Evolutionary conservation across 2,113 vertebrate genomes (phyloP).

Genomic region (Sphyrna mokarran): DNA sequence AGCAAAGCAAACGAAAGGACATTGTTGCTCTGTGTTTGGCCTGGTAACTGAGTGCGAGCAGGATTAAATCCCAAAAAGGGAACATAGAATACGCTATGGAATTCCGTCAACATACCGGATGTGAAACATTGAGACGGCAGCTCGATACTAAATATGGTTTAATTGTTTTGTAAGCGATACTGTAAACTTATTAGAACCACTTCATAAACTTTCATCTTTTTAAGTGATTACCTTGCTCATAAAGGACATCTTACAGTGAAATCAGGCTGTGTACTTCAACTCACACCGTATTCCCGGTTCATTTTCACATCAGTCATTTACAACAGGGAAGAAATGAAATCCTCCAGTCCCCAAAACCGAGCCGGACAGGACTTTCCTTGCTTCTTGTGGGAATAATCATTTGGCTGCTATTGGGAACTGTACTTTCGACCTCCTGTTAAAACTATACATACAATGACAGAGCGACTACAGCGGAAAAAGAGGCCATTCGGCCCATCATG

Average conservation of each 20-base stretch:
- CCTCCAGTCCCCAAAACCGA: neutral
- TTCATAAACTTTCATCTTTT: neutral
- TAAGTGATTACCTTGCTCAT: neutral
- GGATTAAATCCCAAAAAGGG: slow-evolving; percentile 66
- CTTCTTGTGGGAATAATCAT: neutral
- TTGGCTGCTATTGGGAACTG: too few relatives aligned
- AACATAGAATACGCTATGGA: slow-evolving; percentile 61
- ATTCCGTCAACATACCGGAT: slow-evolving; percentile 67
- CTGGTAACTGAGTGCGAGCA: neutral
- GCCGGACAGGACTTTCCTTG: neutral
- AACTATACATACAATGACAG: too few relatives aligned
- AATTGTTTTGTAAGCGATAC: neutral
- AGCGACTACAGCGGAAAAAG: too few relatives aligned
- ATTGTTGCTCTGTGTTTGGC: neutral
- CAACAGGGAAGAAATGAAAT: neutral
- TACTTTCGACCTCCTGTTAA: too few relatives aligned
- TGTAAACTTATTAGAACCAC: neutral
- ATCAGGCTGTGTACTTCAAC: neutral
- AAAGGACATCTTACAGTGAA: neutral
- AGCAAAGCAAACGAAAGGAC: neutral
- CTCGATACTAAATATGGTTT: slow-evolving; percentile 94
- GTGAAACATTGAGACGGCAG: slow-evolving; percentile 61
- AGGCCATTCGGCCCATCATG: too few relatives aligned
- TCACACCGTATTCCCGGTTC: neutral
- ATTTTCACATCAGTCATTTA: neutral